phyloP scores from a whole-genome alignment of 2,888 invertebrate species.

The Andrena praecox region DNA sequence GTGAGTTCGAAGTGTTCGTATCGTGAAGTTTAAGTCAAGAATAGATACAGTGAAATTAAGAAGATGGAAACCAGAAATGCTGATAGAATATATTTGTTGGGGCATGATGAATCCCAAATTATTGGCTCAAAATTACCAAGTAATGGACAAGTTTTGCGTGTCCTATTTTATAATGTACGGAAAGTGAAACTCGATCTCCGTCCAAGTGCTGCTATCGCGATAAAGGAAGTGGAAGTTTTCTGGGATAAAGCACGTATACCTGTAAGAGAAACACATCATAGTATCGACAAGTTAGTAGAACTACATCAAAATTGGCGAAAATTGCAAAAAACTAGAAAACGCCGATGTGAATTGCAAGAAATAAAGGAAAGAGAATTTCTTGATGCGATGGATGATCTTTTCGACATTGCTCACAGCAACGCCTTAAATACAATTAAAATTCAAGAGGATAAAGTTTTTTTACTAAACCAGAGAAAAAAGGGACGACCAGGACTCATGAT shows the following conservation, averaged over 20 bases:
- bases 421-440: not conserved
- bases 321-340: too few relatives aligned
- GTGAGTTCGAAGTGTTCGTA: too few relatives aligned
- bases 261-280: constrained; percentile 1
- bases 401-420: not conserved
- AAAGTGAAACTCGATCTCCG: too few relatives aligned
- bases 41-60: not conserved
- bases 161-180: not conserved
- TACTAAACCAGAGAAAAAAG: not conserved
- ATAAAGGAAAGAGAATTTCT: too few relatives aligned
- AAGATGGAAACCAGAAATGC: not conserved
- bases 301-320: too few relatives aligned
- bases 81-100: not conserved
- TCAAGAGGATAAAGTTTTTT: not conserved
- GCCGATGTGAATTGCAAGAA: too few relatives aligned
- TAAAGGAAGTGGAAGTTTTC: too few relatives aligned
- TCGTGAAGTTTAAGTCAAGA: too few relatives aligned
- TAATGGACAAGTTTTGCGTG: not conserved
- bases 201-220: too few relatives aligned
- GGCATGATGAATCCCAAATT: not conserved
- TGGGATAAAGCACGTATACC: not conserved
- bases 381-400: too few relatives aligned
- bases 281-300: not conserved
- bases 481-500: not conserved
- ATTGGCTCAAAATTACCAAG: too few relatives aligned